Percentiles rank a stretch among this genome's conserved stretches.
These are phyloP conservation scores for Dascillus cervinus DNA, from an alignment of 2,888 invertebrate species.

Conservation along the genomic window DNA sequence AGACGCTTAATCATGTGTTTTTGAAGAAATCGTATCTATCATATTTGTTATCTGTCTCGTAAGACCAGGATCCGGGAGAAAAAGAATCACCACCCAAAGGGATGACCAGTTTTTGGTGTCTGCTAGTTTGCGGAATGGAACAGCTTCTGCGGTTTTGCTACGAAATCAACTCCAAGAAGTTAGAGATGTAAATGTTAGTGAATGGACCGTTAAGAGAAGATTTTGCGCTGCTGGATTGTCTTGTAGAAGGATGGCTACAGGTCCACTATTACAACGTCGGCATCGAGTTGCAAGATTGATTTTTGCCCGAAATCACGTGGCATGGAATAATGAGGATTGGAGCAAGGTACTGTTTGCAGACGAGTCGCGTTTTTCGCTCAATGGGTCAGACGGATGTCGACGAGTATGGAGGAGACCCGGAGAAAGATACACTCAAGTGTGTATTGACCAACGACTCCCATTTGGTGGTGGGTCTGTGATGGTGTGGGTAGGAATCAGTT, in stretches of 20 bases:
- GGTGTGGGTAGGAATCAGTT: slow-evolving; percentile 8
- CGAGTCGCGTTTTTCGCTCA: slow-evolving; percentile 15
- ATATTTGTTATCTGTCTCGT: slow-evolving; percentile 4
- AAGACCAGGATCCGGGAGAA: slow-evolving; percentile 12
- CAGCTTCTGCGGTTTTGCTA: slow-evolving; percentile 11
- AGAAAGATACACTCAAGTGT: slow-evolving; percentile 10
- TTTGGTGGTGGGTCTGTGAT: slow-evolving; percentile 13
- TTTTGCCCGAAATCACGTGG: slow-evolving; percentile 17
- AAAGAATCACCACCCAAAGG: slow-evolving; percentile 12
- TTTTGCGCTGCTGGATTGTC: slow-evolving; percentile 13
- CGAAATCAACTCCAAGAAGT: slow-evolving; percentile 16
- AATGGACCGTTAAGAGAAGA: slow-evolving; percentile 15
- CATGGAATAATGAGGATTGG: slow-evolving; percentile 14
- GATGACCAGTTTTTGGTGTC: slow-evolving; percentile 11
- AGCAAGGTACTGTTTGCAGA: slow-evolving; percentile 16
- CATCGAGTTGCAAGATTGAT: slow-evolving; percentile 12
- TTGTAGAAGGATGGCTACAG: slow-evolving; percentile 15
- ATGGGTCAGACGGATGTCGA: slow-evolving; percentile 14
- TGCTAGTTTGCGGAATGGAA: slow-evolving; percentile 10
- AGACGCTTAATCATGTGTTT: slow-evolving; percentile 4
- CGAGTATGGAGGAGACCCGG: slow-evolving; percentile 14
- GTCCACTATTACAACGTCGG: slow-evolving; percentile 11
- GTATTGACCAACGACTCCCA: slow-evolving; percentile 13
- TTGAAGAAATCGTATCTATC: slow-evolving; percentile 3
- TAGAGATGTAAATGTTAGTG: slow-evolving; percentile 15